Conservation (phyloP, 2,888 invertebrate genomes). For the Iselma pallidipennis region DNA sequence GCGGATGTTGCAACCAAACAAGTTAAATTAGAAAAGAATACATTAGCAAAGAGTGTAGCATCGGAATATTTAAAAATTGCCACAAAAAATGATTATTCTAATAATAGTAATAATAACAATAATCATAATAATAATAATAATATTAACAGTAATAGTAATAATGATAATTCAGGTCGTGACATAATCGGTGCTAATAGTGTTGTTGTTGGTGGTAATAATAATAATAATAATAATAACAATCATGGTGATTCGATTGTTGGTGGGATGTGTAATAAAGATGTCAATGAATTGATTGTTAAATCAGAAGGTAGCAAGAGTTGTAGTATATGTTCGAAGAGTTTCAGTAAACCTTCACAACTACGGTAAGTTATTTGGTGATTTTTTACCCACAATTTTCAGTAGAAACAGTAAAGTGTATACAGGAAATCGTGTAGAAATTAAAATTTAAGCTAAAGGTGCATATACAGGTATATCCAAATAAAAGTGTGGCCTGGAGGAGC, state of each 20-base stretch:
- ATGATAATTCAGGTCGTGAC: not conserved
- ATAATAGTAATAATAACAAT: constrained; percentile 33
- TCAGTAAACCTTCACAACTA: constrained; percentile 88
- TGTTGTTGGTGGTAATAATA: not conserved
- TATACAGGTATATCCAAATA: too few relatives aligned
- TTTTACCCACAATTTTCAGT: not conserved
- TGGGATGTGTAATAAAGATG: constrained; percentile 42
- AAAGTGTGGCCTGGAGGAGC: too few relatives aligned
- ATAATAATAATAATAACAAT: constrained; percentile 23
- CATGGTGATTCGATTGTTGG: constrained; percentile 33
- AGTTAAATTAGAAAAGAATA: constrained; percentile 55
- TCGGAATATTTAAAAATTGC: constrained; percentile 69
- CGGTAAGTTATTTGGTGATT: constrained; percentile 51
- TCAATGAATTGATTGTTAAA: constrained; percentile 54
- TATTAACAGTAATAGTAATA: constrained; percentile 49
- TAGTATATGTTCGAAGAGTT: constrained; percentile 85
- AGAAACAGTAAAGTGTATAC: too few relatives aligned
- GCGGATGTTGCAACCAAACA: constrained; percentile 56
- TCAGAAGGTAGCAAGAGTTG: constrained; percentile 56
- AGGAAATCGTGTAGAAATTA: too few relatives aligned
- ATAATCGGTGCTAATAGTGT: not conserved
- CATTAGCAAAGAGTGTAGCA: constrained; percentile 67
- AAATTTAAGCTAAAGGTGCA: too few relatives aligned
- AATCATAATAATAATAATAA: constrained; percentile 27
- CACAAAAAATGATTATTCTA: constrained; percentile 49